Evolutionary conservation across 1,140 invertebrate species (phyloP).

Genomic region (Cherax destructor): DNA sequence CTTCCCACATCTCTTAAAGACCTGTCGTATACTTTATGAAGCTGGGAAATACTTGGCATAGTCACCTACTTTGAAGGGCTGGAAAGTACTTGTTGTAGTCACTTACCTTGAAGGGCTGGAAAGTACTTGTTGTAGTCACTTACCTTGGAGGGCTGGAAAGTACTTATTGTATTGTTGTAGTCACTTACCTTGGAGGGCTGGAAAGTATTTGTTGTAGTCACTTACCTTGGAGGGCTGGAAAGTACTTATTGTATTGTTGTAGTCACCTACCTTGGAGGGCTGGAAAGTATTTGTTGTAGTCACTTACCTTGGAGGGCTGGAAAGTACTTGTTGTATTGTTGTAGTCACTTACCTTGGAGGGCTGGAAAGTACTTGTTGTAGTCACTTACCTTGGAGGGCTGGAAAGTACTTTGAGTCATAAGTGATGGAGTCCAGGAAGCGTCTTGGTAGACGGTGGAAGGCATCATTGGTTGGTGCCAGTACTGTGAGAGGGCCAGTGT

Average conservation of each 20-base stretch:
- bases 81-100: background rate
- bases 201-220: too few species aligned
- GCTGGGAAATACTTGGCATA: background rate
- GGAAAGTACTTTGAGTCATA: constrained; percentile 32
- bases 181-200: too few species aligned
- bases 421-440: constrained; percentile 35
- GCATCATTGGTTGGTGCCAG: constrained; percentile 27
- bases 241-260: background rate
- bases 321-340: background rate
- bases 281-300: background rate
- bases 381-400: constrained; percentile 17
- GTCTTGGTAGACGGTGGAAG: constrained; percentile 7
- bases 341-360: background rate
- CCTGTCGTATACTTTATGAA: background rate
- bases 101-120: constrained; percentile 19
- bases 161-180: too few species aligned
- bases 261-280: too few species aligned
- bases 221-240: background rate
- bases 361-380: background rate
- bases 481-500: background rate
- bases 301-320: background rate
- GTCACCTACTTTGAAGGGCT: background rate
- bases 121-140: constrained; percentile 10
- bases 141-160: too few species aligned
- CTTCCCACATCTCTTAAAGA: too few species aligned